Evolutionary conservation across 2,888 invertebrate species (phyloP), one percentile per base, ranked within the genome.

Genomic region (Dione juno): DNA sequence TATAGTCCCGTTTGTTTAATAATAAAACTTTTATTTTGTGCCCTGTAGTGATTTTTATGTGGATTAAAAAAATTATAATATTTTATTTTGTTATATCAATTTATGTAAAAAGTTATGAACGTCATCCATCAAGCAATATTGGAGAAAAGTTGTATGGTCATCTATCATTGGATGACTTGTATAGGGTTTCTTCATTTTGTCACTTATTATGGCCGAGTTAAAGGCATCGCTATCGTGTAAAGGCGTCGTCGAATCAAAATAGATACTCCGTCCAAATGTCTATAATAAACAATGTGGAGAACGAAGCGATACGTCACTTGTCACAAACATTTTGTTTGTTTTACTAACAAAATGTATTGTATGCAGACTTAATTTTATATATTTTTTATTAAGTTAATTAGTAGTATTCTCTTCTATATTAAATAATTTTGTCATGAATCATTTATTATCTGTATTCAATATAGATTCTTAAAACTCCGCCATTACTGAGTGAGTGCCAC

Each of bases 161-260:
- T 69, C 68, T 48, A 69, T 64, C 68, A 69, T 63, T 53, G 19
- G 53, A 37, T 53, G 45, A 68, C 53, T 52, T 68, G 61, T 68
- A 45, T 68, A 43, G 45, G 21, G 61, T 43, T 45, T 61, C 3
- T 35, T 45, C 43, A 61, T 43, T 45, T 61, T 61, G 28, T 10
- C n/a, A 35, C 28, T 45, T 43, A 45, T 11, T 45, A 61, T 28
- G 14, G 13, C 19, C n/a, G 10, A 21, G 59, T 43, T n/a, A 45
- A 10, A 16, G 11, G 28, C 11, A 19, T 50, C 11, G 11, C 16
- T 19, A 19, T 50, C 28, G 28, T 11, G 10, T 19, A 19, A 16
- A 13, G 0, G 5, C 28, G 28, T 28, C 3, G 5, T 19, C 10
- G 9, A 50, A 50, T 5, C 19, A 19, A 10, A 19, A 50, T 19